Evolutionary conservation across 1,140 invertebrate species (phyloP), one percentile per base, ranked within the genome.

Genomic region (Drosophila arawakana): DNA sequence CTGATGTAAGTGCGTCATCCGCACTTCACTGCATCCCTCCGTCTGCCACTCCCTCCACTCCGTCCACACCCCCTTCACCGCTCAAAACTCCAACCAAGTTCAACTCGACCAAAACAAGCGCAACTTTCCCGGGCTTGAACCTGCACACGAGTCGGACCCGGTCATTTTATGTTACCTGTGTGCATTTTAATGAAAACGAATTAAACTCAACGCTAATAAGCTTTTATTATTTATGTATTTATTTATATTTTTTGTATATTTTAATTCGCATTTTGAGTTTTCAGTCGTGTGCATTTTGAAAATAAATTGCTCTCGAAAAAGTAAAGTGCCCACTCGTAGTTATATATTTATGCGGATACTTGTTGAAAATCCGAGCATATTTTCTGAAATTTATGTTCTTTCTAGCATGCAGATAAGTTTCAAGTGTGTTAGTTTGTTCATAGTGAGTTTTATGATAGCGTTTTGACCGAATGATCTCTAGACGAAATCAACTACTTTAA

Each of bases 1-100:
- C 68, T 80, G 83, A 86, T 89, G 83, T 84, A 84, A 86, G 80
- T 80, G 73, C 84, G 83, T 89, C 84, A 84, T 89, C 80, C 80
- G 65, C 73, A 80, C 78, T 58, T 83, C 79, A 66, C 60, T 76
- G 69, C 62, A 49, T 62, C 57, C 25, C 13, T 43, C 59, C 34
- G 8, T 41, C 37, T 47, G 43, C 13, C 18, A 25, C 25, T 41
- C 8, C 18, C 7, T 30, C 58, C 25, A 25, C 25, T 41, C 8
- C 18, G 5, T 30, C 58, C 25, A 13, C 25, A 13, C 39, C 10
- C 10, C 46, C 6, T n/a, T 13, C 9, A 11, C 25, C 43, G 39
- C 3, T 13, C 35, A 52, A 30, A 86, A 75, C 81, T 25, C 43
- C 41, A 34, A n/a, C 39, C 43, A 50, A 41, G 13, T 9, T 39